phyloP scores from a whole-genome alignment of 2,797 vertebrate genomes.

The Falco cherrug region DNA sequence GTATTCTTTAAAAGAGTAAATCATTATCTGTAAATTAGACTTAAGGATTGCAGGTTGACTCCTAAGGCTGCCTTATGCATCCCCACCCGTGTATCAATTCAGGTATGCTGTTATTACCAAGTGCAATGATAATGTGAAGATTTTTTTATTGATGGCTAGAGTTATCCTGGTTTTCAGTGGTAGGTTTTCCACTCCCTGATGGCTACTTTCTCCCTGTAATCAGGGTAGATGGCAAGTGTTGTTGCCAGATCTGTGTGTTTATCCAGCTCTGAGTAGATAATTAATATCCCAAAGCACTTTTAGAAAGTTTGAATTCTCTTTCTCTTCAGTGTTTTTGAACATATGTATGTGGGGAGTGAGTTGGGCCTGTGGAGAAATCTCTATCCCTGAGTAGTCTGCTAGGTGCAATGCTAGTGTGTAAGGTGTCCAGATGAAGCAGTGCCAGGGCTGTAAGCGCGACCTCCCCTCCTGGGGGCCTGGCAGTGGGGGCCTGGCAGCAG shows the following conservation, averaged over 20 bases:
- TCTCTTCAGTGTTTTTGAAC: neutral
- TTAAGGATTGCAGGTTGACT: neutral
- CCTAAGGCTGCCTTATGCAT: neutral
- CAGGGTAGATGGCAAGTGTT: neutral
- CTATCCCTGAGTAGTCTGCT: too few relatives aligned
- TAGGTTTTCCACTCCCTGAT: neutral
- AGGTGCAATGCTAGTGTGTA: too few relatives aligned
- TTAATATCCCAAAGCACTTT: neutral
- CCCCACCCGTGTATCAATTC: neutral
- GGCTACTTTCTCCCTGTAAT: neutral
- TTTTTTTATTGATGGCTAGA: neutral
- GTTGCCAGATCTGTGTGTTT: neutral
- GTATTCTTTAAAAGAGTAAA: neutral
- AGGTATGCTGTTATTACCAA: neutral
- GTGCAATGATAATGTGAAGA: neutral
- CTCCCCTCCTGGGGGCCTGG: too few relatives aligned
- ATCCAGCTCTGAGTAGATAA: neutral
- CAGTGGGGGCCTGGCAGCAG: too few relatives aligned
- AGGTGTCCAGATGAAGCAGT: neutral
- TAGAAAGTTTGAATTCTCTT: neutral
- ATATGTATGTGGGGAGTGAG: neutral
- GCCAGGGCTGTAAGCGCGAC: rapidly evolving
- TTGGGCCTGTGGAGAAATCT: neutral
- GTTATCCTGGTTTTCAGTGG: neutral
- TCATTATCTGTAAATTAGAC: neutral